These are phyloP conservation scores for Argyrosomus regius DNA, from an alignment of 2,797 vertebrate genomes.

Conservation along the genomic window DNA sequence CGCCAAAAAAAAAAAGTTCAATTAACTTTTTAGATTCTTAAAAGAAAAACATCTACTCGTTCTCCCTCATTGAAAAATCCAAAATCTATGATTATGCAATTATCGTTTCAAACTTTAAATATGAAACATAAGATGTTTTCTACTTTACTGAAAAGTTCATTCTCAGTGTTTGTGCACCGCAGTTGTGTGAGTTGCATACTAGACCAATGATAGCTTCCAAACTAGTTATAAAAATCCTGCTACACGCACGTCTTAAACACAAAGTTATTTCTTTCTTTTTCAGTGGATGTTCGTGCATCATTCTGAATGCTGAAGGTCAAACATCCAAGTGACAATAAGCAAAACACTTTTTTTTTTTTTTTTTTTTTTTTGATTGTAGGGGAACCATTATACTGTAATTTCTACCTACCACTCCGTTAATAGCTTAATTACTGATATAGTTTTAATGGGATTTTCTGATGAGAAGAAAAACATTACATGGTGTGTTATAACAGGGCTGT, in stretches of 20 bases:
- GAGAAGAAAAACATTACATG: constrained; percentile 36
- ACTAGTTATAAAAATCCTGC: background rate
- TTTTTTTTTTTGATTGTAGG: background rate
- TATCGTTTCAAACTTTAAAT: background rate
- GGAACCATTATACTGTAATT: constrained; percentile 3
- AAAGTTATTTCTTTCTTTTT: too few relatives aligned
- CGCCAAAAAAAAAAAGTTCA: background rate
- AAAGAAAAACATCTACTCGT: background rate
- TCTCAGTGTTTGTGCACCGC: background rate
- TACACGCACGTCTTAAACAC: background rate
- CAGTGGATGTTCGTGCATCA: background rate
- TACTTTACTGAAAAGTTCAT: background rate
- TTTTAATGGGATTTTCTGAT: constrained; percentile 58
- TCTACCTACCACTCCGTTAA: constrained; percentile 34
- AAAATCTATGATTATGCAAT: background rate
- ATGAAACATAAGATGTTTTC: background rate
- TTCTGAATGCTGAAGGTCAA: constrained; percentile 13
- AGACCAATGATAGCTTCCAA: background rate
- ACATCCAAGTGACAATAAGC: background rate
- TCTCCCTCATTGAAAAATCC: background rate
- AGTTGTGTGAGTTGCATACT: background rate
- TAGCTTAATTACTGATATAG: constrained; percentile 42
- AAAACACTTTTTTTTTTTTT: background rate
- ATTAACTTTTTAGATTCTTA: background rate
- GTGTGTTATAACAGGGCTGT: constrained; percentile 45